These are phyloP conservation scores for Potorous gilbertii DNA, from an alignment of 2,797 vertebrate species.

Conservation along the genomic window DNA sequence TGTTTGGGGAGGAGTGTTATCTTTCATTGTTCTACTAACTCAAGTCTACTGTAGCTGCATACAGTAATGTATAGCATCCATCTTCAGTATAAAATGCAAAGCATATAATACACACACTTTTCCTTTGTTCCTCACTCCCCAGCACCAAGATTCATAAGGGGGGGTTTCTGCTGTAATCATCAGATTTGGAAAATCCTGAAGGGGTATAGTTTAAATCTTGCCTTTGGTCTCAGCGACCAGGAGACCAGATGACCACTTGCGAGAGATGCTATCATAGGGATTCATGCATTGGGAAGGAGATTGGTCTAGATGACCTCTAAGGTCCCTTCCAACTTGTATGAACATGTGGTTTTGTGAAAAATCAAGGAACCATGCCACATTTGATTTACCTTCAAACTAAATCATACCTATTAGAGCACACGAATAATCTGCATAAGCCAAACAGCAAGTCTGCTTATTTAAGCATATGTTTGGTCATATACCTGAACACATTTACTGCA, in stretches of 20 bases:
- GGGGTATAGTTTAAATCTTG: background rate
- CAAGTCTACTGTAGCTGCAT: constrained; percentile 1
- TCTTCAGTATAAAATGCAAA: constrained; percentile 64
- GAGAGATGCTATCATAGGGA: background rate
- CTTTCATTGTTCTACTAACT: background rate
- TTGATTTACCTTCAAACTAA: constrained; percentile 65
- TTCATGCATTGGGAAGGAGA: background rate
- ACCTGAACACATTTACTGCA: constrained; percentile 23
- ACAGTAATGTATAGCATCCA: constrained; percentile 42
- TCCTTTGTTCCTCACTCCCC: background rate
- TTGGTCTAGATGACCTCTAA: background rate
- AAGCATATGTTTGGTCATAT: background rate
- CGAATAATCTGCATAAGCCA: constrained; percentile 28
- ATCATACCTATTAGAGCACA: constrained; percentile 74
- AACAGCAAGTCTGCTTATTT: constrained; percentile 15
- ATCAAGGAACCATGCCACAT: constrained; percentile 53
- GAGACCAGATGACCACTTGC: background rate
- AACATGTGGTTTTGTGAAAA: background rate
- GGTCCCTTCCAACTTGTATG: background rate
- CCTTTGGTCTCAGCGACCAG: background rate
- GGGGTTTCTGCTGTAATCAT: background rate
- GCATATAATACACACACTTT: background rate
- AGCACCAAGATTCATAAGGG: background rate
- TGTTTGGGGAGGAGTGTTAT: background rate
- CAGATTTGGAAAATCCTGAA: background rate